Evolutionary conservation across 2,797 vertebrate species (phyloP).

Genomic region (Gymnocypris eckloni): DNA sequence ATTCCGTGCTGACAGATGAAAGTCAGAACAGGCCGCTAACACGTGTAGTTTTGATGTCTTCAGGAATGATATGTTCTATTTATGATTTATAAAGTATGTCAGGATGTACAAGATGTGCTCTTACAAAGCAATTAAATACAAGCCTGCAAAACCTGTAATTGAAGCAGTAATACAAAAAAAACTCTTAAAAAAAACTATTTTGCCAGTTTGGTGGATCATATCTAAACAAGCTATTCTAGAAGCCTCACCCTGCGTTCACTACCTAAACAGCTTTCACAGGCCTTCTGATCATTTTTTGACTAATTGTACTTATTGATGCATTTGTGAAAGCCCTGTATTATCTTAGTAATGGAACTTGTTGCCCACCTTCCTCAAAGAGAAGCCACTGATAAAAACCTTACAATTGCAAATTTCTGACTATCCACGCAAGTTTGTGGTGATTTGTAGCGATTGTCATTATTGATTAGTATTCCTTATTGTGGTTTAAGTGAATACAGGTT

Average conservation of each 20-base stretch:
- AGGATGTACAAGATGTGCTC: constrained; percentile 8
- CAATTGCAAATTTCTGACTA: constrained; percentile 68
- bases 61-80: constrained; percentile 27
- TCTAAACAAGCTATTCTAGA: constrained; percentile 14
- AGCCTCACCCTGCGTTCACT: background rate
- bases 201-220: constrained; percentile 1
- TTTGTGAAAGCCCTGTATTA: constrained; percentile 55
- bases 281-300: background rate
- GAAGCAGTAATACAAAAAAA: background rate
- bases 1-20: constrained; percentile 40
- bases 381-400: constrained; percentile 68
- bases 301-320: background rate
- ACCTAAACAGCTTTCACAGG: background rate
- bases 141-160: background rate
- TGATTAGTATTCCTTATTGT: constrained; percentile 13
- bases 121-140: background rate
- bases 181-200: constrained; percentile 13
- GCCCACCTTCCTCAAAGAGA: constrained; percentile 78
- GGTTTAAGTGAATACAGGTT: background rate
- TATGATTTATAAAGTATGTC: constrained; percentile 17
- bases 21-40: constrained; percentile 6
- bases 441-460: constrained; percentile 40
- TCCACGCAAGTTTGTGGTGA: constrained; percentile 62
- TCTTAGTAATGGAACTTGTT: constrained; percentile 68
- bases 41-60: constrained; percentile 16